Conservation (phyloP, 1,140 invertebrate species). For the Bombus ignitus region DNA sequence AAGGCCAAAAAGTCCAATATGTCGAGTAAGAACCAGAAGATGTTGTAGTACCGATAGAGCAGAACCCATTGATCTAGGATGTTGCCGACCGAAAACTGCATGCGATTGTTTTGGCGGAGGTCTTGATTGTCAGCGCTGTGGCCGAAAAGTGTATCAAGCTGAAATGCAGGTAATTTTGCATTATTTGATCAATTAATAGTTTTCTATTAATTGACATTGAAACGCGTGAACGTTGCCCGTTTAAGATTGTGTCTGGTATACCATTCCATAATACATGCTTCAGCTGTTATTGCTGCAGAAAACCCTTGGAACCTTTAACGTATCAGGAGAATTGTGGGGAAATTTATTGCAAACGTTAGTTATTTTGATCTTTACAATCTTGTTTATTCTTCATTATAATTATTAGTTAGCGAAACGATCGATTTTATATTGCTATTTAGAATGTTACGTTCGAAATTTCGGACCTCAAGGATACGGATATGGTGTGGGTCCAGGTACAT, state of each 20-base stretch:
- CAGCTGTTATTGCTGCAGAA: slow-evolving; percentile 83
- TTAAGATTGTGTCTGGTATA: slow-evolving; percentile 76
- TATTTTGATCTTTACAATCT: background rate
- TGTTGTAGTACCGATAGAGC: slow-evolving; percentile 34
- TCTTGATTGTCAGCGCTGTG: slow-evolving; percentile 75
- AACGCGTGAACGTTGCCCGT: background rate
- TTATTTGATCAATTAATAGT: slow-evolving; percentile 7
- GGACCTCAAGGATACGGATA: slow-evolving; percentile 78
- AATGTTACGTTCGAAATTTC: slow-evolving; percentile 78
- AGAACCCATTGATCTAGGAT: slow-evolving; percentile 17
- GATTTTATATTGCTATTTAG: slow-evolving; percentile 51
- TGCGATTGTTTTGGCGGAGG: slow-evolving; percentile 76
- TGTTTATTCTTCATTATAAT: slow-evolving; percentile 20
- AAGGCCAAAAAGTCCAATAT: slow-evolving; percentile 57
- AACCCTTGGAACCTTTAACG: slow-evolving; percentile 80
- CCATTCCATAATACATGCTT: slow-evolving; percentile 83
- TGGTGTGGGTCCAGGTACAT: slow-evolving; percentile 70
- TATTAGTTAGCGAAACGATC: background rate
- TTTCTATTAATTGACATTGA: background rate
- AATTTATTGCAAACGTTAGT: slow-evolving; percentile 83
- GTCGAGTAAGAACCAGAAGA: slow-evolving; percentile 28
- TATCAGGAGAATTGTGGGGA: slow-evolving; percentile 82
- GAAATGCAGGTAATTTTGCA: slow-evolving; percentile 75
- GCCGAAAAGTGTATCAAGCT: slow-evolving; percentile 77
- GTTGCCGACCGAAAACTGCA: slow-evolving; percentile 56